phyloP scores from a whole-genome alignment of 2,797 vertebrate species.

The Syngnathus rostellatus region DNA sequence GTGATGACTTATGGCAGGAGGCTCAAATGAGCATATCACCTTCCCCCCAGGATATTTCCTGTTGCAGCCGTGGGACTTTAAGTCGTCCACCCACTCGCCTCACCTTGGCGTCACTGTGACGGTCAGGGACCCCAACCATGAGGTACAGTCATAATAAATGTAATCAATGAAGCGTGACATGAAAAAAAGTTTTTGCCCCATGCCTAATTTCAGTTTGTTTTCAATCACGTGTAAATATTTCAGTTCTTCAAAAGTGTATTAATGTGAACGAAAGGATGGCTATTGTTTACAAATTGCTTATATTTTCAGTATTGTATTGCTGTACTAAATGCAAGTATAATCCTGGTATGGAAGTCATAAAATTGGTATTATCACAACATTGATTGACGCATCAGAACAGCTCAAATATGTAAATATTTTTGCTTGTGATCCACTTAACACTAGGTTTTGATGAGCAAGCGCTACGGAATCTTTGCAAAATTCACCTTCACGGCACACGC shows the following conservation, averaged over 20 bases:
- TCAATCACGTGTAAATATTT: not conserved
- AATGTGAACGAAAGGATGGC: no score
- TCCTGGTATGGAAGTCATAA: no score
- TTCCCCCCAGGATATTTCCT: conserved; percentile 74
- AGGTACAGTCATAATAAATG: conserved; percentile 61
- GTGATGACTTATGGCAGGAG: not conserved
- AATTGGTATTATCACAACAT: no score
- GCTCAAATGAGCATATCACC: conserved; percentile 2
- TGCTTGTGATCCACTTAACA: conserved; percentile 3
- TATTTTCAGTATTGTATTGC: no score
- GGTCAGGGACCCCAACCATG: conserved; percentile 69
- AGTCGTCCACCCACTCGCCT: conserved; percentile 54
- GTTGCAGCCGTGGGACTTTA: conserved; percentile 76
- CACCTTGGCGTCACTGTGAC: conserved; percentile 80
- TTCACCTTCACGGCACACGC: conserved; percentile 80
- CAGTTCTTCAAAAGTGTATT: no score
- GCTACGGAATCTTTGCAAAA: conserved; percentile 74
- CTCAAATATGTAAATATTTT: not conserved
- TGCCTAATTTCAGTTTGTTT: not conserved
- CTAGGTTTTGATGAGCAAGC: conserved; percentile 77
- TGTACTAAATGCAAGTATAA: no score
- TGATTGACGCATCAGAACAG: not conserved
- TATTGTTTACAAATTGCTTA: no score
- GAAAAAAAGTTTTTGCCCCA: not conserved
- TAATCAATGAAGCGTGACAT: not conserved